Base-by-base conservation (phyloP, 1,140 invertebrate species). In the Drosophila pandora region DNA sequence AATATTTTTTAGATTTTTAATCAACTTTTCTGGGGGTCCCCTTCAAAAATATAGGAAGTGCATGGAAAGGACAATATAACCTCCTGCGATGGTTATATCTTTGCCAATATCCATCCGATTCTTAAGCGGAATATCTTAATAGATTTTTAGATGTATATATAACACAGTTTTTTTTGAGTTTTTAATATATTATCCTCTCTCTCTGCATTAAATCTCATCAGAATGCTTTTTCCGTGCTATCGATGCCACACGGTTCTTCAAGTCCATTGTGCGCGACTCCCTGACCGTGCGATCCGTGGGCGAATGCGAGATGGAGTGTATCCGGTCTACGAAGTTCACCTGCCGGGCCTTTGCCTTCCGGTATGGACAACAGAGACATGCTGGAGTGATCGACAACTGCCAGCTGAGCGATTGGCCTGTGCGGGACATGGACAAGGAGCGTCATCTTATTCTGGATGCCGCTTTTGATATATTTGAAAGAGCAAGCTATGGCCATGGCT, bases 191-290 rank as follows among this genome's bases (percentile, higher is more conserved):
- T 21, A 43, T 17, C 2, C 2, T 0, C 5, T 21, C 5, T 21
- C 17, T 17, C 17, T 17, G 17, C 17, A 17, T 17, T 17, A 1
- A 17, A 17, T 17, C 41, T 21, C 17, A 6, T 13, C 90, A 96
- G 96, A 96, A 90, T 97, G 96, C 90, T 97, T 97, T 88, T 95
- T 95, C 94, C 94, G 96, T 48, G 94, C 96, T 1, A 93, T 95
- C 34, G 96, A 95, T 69, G 95, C 95, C 3, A 94, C 95, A 3
- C 92, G 94, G 17, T 93, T 96, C 49, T 93, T 94, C 30, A 93
- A 93, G 12, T 90, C 92, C 0, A 93, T 95, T 2, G 93, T 94
- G 0, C 93, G 94, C 30, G 94, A 95, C 25, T 94, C 95, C 0
- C 83, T 95, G 0, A 94, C 93, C 0, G 95, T 95, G 2, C 92